Evolutionary conservation across 2,797 vertebrate genomes (phyloP), one percentile per base, ranked within the genome.

Genomic region (Tapirus indicus): DNA sequence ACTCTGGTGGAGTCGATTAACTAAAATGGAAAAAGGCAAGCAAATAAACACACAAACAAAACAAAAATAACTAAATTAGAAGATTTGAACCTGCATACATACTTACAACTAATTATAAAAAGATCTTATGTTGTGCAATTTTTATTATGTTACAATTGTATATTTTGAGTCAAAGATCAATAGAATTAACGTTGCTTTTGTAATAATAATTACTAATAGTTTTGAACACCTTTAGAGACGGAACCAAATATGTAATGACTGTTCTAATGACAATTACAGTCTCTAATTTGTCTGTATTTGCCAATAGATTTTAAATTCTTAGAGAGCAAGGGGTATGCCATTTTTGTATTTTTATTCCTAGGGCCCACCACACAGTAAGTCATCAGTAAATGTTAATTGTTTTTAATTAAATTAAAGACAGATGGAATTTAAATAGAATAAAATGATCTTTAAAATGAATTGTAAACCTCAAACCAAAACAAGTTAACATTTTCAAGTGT

Each of bases 351-450:
- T 94, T 94, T 92, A 85, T 78, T 25, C 49, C 38, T 12, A 74
- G 27, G 18, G 7, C 2, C 20, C 29, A 78, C 3, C 25, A 62
- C 27, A 93, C 4, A 80, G 56, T 92, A 87, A 20, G 7, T 86
- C 12, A 18, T 95, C 58, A 97, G 68, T 88, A 91, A 96, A 93
- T 87, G 11, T 29, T 88, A 96, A 90, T 62, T 85, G 47, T 8
- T 69, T 96, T 85, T 86, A 92, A 93, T 90, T 91, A 87, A 75
- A 78, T 78, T 74, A 80, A 93, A 94, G 29, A 32, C 27, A 79
- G 17, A 60, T 91, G n/a, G 23, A 68, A 95, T 88, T 96, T 79
- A 78, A 74, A 79, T 25, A 85, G 44, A 94, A 68, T 68, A 80
- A 80, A 62, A 78, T 71, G 5, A 54, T 60, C 27, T 88, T 87